Base-by-base conservation (phyloP, 2,888 invertebrate species). In the Apamea epomidion region DNA sequence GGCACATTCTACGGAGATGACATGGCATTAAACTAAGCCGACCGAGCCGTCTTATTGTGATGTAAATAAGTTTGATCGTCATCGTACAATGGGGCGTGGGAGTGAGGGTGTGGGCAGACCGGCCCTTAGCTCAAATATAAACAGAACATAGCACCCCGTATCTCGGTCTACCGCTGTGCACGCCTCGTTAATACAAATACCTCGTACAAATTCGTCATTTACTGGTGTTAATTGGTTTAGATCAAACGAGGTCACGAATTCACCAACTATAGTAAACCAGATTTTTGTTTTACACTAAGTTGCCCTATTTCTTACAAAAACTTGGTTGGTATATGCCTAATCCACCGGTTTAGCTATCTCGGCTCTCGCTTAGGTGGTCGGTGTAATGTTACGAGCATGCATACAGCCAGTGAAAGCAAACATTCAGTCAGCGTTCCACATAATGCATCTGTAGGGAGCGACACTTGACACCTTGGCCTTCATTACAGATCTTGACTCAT, bases 21-120 rank as follows among this genome's bases (percentile, higher is more conserved):
- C 93, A 93, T 87, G 92, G 93, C 94, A 92, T 92, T 95, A 93
- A 93, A 93, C 94, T 94, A 93, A 94, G 76, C 74, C 75, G 72
- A 58, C 74, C 83, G 73, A 94, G 92, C 93, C 92, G 89, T 92
- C 92, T 93, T 94, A 96, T 96, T 97, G 94, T 96, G 92, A 96
- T 96, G 96, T 95, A 96, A 96, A 97, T 96, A 94, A 93, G 93
- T 94, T 95, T 94, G 93, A 95, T 94, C 95, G 93, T 94, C 93
- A 95, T 94, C 94, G 93, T 93, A 96, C 96, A 96, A 96, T 95
- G 89, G 94, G 88, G 91, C 92, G 95, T 95, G 93, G 95, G 94
- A 92, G 92, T 90, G 84, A 90, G 93, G 93, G 94, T 93, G 95
- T 95, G 94, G 95, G 95, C 91, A 92, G 93, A 90, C 91, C 91